Percentiles rank a stretch among this genome's conserved stretches.
Evolutionary conservation across 1,140 invertebrate species (phyloP).

Genomic region (Drosophila kanapiae): DNA sequence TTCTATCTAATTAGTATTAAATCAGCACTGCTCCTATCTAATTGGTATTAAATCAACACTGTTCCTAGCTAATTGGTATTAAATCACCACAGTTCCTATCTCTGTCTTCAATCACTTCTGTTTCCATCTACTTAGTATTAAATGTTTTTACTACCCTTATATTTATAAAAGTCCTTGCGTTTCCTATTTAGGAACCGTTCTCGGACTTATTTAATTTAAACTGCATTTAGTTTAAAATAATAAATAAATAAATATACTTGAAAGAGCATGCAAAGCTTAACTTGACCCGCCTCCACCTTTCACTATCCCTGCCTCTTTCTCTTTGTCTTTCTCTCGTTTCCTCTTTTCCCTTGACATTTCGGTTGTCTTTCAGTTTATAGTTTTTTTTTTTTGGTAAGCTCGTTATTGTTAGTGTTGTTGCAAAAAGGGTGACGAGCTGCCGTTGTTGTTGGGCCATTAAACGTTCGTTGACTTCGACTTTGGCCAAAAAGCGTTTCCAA

Average conservation of each 20-base stretch:
- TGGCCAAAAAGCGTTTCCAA: slow-evolving; percentile 24
- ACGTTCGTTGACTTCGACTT: slow-evolving; percentile 50
- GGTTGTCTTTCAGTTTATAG: slow-evolving; percentile 32
- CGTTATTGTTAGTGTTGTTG: slow-evolving; percentile 27
- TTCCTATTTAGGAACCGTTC: not conserved
- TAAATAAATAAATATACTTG: not conserved
- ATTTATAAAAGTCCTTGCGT: not conserved
- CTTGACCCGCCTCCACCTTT: slow-evolving; percentile 20
- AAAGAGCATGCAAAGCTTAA: slow-evolving; percentile 9
- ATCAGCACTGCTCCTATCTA: too few relatives aligned
- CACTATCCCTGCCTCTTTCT: slow-evolving; percentile 1
- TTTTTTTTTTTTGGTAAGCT: slow-evolving; percentile 17
- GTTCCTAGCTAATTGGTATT: too few relatives aligned
- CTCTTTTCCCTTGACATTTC: slow-evolving; percentile 46
- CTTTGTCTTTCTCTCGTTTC: slow-evolving; percentile 10
- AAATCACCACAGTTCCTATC: too few relatives aligned
- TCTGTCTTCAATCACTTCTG: not conserved
- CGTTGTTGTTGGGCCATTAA: slow-evolving; percentile 46
- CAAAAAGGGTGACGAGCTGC: slow-evolving; percentile 43
- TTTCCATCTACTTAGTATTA: not conserved
- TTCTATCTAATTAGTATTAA: too few relatives aligned
- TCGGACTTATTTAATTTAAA: not conserved
- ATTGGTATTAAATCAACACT: too few relatives aligned
- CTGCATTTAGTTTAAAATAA: too few relatives aligned
- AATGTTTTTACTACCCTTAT: not conserved